phyloP scores from a whole-genome alignment of 2,113 vertebrate genomes.

The Narcine bancroftii region DNA sequence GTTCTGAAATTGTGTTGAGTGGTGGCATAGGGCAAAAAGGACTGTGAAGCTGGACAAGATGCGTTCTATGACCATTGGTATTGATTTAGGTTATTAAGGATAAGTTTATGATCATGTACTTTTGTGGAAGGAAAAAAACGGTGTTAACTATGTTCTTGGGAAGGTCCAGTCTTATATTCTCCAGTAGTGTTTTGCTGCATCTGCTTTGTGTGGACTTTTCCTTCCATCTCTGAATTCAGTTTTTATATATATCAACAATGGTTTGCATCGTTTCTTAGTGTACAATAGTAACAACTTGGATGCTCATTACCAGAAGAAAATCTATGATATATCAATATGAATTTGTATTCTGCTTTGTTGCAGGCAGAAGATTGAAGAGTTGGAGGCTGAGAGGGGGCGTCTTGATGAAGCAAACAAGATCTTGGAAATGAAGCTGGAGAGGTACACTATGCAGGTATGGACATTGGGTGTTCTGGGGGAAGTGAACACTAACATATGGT shows the following conservation, averaged over 20 bases:
- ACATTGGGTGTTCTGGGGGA: neutral
- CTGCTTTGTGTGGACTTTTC: neutral
- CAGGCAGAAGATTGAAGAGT: conserved; percentile 87
- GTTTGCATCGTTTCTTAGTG: neutral
- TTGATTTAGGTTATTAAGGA: too few species aligned
- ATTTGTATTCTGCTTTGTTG: conserved; percentile 21
- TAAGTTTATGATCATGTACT: too few species aligned
- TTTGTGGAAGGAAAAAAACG: too few species aligned
- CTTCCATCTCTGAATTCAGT: neutral
- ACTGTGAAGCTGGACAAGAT: too few species aligned
- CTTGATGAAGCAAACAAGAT: conserved; percentile 73
- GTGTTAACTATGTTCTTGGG: too few species aligned
- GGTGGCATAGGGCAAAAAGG: too few species aligned
- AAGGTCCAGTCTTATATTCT: neutral
- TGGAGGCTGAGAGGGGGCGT: conserved; percentile 70
- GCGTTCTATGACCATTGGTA: too few species aligned
- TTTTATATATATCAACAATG: neutral
- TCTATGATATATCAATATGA: neutral
- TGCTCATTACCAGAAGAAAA: neutral
- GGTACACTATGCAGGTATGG: conserved; percentile 72
- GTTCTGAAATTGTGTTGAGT: too few species aligned
- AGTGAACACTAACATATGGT: conserved; percentile 4
- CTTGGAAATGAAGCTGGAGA: conserved; percentile 78
- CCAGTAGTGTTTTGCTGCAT: neutral
- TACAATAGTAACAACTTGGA: neutral